Base-by-base conservation (phyloP, 2,888 invertebrate species). In the Tholera decimalis region DNA sequence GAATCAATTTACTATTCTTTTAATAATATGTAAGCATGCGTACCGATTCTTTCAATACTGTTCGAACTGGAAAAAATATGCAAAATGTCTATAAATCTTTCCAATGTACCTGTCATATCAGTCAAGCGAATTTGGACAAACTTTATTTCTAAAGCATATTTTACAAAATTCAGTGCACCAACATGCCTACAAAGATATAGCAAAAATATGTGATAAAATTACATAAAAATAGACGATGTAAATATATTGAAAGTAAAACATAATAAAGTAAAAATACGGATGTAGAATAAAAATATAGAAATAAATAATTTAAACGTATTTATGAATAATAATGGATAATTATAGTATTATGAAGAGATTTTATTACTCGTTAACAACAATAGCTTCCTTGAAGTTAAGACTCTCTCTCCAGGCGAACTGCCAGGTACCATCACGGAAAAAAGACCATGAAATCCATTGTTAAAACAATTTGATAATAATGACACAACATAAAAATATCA, bases 371-470 rank as follows among this genome's bases (percentile, higher is more conserved):
- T 97, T 97, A 96, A 97, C 97, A 96, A 98, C 97, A 96, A 98
- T 98, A 96, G 98, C 98, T 97, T 98, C 98, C 97, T 97, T 98
- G 98, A 98, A 98, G 98, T 98, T 97, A 96, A 98, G 97, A 97
- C 98, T 98, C 97, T 98, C 97, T 97, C 98, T 98, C 98, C 98
- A 98, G 97, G 98, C 98, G 97, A 97, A 98, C 98, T 98, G 92
- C 89, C 84, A 88, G 89, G 91, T 89, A 90, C 87, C 89, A 87
- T 90, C 88, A 89, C 88, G 89, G 90, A 86, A 91, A 93, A 91
- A 89, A 92, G 83, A 92, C 87, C 88, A 89, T 87, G 88, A 92
- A 92, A 91, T 88, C 84, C 83, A 89, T 88, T 82, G 91, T 93
- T 93, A 92, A 90, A 89, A 82, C 73, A 82, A 64, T 60, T 79